phyloP scores from a whole-genome alignment of 2,797 vertebrate species.

The Sebastolobus altivelis region DNA sequence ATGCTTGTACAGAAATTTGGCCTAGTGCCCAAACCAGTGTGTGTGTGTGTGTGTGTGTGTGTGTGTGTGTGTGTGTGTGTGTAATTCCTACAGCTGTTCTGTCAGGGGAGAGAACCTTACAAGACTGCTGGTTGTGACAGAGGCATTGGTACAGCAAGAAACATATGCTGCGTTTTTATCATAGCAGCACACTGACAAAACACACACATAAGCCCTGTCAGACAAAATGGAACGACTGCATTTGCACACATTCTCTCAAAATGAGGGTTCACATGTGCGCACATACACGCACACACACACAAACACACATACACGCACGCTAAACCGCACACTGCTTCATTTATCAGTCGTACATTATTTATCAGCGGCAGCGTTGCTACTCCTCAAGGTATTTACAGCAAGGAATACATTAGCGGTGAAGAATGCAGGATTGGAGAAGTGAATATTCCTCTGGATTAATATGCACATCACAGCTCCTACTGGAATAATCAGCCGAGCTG shows the following conservation, averaged over 20 bases:
- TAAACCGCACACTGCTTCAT: slow-evolving; percentile 57
- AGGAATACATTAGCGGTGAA: slow-evolving; percentile 72
- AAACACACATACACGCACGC: slow-evolving; percentile 10
- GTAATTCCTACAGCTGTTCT: slow-evolving; percentile 71
- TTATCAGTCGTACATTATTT: slow-evolving; percentile 80
- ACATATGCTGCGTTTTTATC: slow-evolving; percentile 71
- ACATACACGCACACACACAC: slow-evolving; percentile 15
- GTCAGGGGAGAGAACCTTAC: slow-evolving; percentile 71
- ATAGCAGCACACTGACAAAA: slow-evolving; percentile 37
- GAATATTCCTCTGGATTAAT: slow-evolving; percentile 68
- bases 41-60: neutral
- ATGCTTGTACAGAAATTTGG: slow-evolving; percentile 17
- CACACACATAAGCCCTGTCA: slow-evolving; percentile 36
- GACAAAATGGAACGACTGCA: slow-evolving; percentile 56
- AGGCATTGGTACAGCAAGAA: slow-evolving; percentile 52
- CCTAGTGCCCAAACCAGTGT: slow-evolving; percentile 22
- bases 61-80: slow-evolving; percentile 24
- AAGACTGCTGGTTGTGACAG: slow-evolving; percentile 64
- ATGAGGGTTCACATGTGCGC: slow-evolving; percentile 12
- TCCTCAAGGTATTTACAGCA: slow-evolving; percentile 76
- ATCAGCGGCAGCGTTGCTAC: slow-evolving; percentile 65
- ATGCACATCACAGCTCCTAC: slow-evolving; percentile 55
- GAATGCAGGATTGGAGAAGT: slow-evolving; percentile 54
- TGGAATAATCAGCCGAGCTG: slow-evolving; percentile 45
- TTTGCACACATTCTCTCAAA: slow-evolving; percentile 41